These are phyloP conservation scores for Glaucopsyche alexis DNA, from an alignment of 2,888 invertebrate genomes.

Conservation along the genomic window DNA sequence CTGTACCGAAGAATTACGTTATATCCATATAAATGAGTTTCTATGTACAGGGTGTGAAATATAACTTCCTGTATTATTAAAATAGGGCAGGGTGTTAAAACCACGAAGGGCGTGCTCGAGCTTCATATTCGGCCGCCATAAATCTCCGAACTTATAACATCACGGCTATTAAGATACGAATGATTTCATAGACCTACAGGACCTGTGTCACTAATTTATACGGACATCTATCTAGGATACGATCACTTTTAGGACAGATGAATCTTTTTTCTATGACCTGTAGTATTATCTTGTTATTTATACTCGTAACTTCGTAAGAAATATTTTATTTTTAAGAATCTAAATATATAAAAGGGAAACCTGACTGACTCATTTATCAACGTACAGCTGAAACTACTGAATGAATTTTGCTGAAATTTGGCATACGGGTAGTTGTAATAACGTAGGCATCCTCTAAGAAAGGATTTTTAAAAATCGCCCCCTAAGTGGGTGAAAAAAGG, in stretches of 20 bases:
- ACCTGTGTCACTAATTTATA: slow-evolving; percentile 23
- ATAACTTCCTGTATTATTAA: slow-evolving; percentile 40
- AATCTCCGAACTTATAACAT: slow-evolving; percentile 45
- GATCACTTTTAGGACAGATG: background rate
- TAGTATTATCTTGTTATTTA: background rate
- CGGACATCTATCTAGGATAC: slow-evolving; percentile 13
- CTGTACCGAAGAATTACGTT: slow-evolving; percentile 24
- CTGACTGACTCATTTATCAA: too few relatives aligned
- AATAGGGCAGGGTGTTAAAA: slow-evolving; percentile 41
- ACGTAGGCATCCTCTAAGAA: too few relatives aligned
- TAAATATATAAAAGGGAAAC: too few relatives aligned
- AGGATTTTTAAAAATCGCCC: too few relatives aligned
- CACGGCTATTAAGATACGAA: slow-evolving; percentile 45
- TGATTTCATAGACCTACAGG: slow-evolving; percentile 41
- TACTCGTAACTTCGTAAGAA: too few relatives aligned
- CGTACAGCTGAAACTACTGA: too few relatives aligned
- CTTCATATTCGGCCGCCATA: slow-evolving; percentile 45
- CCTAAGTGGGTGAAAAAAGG: too few relatives aligned
- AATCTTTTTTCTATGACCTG: background rate
- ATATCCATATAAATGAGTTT: slow-evolving; percentile 27
- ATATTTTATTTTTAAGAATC: too few relatives aligned
- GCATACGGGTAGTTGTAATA: too few relatives aligned
- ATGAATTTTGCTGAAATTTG: too few relatives aligned
- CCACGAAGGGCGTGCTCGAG: slow-evolving; percentile 40
- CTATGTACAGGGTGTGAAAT: slow-evolving; percentile 29